phyloP scores from a whole-genome alignment of 2,797 vertebrate species.

The Caiman crocodilus region DNA sequence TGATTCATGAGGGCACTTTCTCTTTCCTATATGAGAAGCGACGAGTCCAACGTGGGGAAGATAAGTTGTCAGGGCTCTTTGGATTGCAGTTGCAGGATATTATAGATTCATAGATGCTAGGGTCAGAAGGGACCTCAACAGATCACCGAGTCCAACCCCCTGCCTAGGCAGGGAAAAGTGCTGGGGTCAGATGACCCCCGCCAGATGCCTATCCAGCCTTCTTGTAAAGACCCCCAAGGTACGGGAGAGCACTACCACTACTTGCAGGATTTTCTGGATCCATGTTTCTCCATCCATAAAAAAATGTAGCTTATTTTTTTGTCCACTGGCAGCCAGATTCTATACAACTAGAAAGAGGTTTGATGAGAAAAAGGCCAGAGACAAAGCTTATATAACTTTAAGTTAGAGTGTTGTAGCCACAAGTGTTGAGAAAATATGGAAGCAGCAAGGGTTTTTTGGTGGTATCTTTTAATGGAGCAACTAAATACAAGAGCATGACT shows the following conservation, averaged over 20 bases:
- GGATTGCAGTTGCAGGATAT: constrained; percentile 56
- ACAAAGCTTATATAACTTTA: background rate
- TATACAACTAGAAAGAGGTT: constrained; percentile 65
- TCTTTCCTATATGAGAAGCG: constrained; percentile 63
- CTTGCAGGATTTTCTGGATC: constrained; percentile 76
- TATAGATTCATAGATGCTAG: too few species aligned
- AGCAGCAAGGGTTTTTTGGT: too few species aligned
- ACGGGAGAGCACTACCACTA: background rate
- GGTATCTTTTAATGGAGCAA: background rate
- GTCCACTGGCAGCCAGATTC: constrained; percentile 60
- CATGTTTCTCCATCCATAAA: constrained; percentile 55
- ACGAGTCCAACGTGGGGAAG: constrained; percentile 58
- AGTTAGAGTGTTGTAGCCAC: too few species aligned
- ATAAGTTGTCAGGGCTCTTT: constrained; percentile 57
- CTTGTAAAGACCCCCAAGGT: too few species aligned
- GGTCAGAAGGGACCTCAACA: too few species aligned
- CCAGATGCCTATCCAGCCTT: too few species aligned
- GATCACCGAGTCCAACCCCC: too few species aligned
- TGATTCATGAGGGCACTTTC: constrained; percentile 75
- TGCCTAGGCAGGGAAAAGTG: too few species aligned
- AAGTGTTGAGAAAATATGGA: too few species aligned
- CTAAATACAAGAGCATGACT: constrained; percentile 65
- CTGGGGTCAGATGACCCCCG: too few species aligned
- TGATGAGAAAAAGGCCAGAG: constrained; percentile 63
- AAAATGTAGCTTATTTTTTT: constrained; percentile 61